Conservation (phyloP, 2,888 invertebrate species). For the Nemotelus pantherinus region DNA sequence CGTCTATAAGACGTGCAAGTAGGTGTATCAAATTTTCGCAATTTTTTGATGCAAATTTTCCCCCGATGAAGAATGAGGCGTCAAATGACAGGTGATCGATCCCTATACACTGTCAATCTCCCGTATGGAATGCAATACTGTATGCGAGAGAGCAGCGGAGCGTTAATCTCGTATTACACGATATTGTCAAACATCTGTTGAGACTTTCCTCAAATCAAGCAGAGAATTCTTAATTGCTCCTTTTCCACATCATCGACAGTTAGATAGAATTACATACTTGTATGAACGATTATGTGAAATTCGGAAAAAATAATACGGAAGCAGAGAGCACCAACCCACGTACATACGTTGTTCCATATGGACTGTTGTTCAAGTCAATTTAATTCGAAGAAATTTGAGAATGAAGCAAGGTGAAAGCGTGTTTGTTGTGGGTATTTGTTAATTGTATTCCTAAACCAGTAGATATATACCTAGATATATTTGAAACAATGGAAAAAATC, state of each 20-base stretch:
- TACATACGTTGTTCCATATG: no score
- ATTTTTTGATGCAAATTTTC: not conserved
- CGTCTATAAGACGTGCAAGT: no score
- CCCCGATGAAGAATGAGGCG: not conserved
- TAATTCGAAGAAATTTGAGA: no score
- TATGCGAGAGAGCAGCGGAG: no score
- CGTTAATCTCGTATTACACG: conserved; percentile 9
- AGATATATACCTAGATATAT: no score
- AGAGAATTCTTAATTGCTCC: conserved; percentile 33
- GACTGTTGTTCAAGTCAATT: no score
- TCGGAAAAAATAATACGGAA: not conserved
- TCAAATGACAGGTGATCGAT: conserved; percentile 19
- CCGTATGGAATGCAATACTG: not conserved
- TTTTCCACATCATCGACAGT: conserved; percentile 22
- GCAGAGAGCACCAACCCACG: no score
- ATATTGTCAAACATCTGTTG: conserved; percentile 21
- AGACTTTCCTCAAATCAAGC: conserved; percentile 26
- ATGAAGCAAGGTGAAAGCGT: no score
- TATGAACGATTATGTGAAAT: no score
- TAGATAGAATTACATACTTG: conserved; percentile 15
- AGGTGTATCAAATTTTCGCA: not conserved
- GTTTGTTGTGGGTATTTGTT: no score
- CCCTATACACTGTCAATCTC: not conserved
- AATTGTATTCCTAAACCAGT: no score
- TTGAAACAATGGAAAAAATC: no score